phyloP scores from a whole-genome alignment of 1,140 invertebrate genomes.

The Carcinoscorpius rotundicauda region DNA sequence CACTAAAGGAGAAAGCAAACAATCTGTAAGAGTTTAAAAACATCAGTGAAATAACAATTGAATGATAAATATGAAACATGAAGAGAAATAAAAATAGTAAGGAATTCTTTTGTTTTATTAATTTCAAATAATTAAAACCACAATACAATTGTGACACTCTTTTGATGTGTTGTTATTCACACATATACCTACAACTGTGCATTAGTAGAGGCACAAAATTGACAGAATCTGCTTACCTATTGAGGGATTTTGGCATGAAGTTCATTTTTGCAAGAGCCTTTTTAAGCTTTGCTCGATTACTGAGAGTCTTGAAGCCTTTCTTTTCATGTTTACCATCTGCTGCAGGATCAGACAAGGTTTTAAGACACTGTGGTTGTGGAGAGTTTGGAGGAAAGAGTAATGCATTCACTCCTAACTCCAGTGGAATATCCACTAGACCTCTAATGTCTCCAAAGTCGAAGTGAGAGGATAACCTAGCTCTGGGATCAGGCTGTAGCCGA shows the following conservation, averaged over 20 bases:
- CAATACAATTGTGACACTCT: too few relatives aligned
- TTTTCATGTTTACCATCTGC: constrained; percentile 39
- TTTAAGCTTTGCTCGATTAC: constrained; percentile 49
- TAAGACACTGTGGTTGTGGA: constrained; percentile 32
- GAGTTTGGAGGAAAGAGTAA: constrained; percentile 13
- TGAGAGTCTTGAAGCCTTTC: constrained; percentile 68
- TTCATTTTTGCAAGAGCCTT: constrained; percentile 85
- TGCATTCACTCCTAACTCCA: background rate
- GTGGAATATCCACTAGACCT: background rate
- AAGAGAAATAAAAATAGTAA: too few relatives aligned
- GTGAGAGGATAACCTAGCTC: constrained; percentile 29
- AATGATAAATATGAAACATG: too few relatives aligned
- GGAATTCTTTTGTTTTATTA: too few relatives aligned
- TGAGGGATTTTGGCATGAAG: constrained; percentile 71
- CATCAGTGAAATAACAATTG: too few relatives aligned
- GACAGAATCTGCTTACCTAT: constrained; percentile 39
- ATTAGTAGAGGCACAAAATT: too few relatives aligned
- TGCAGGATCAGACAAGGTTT: constrained; percentile 27
- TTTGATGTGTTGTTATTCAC: too few relatives aligned
- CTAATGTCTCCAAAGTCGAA: constrained; percentile 23
- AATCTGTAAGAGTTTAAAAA: too few relatives aligned
- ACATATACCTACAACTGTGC: too few relatives aligned
- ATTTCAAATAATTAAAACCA: too few relatives aligned
- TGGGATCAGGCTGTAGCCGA: constrained; percentile 28
- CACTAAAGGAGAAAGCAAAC: constrained; percentile 12